Conservation (phyloP, 2,113 vertebrate genomes). For the Prionailurus viverrinus region DNA sequence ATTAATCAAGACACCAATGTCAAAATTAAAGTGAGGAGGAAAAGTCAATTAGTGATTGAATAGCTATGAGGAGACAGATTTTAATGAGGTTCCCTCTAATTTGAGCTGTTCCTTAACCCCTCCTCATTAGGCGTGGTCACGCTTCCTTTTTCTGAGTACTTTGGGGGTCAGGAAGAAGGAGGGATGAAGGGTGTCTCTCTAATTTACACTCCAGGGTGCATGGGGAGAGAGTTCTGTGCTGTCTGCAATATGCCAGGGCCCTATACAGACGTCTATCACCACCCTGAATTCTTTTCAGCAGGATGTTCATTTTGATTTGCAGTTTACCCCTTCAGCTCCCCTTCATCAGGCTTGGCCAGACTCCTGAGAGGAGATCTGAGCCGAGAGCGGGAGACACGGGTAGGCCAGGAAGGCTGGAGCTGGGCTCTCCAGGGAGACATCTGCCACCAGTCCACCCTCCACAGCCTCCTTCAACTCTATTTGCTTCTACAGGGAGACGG, state of each 20-base stretch:
- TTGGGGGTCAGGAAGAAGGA: slow-evolving; percentile 45
- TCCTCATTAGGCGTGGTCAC: not conserved
- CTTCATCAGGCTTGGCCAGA: slow-evolving; percentile 73
- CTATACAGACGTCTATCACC: slow-evolving; percentile 84
- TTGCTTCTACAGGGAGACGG: slow-evolving; percentile 71
- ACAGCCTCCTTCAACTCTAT: slow-evolving; percentile 74
- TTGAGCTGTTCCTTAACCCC: not conserved
- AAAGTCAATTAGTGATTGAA: slow-evolving; percentile 84
- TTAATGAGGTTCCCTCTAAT: slow-evolving; percentile 73
- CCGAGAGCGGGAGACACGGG: slow-evolving; percentile 67
- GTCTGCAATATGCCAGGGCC: slow-evolving; percentile 67
- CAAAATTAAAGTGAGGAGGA: slow-evolving; percentile 84
- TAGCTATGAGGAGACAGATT: slow-evolving; percentile 67
- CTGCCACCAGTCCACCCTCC: slow-evolving; percentile 64
- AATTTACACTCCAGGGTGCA: not conserved
- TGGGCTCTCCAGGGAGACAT: slow-evolving; percentile 66
- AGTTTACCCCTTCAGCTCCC: slow-evolving; percentile 76
- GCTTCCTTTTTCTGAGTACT: slow-evolving; percentile 37
- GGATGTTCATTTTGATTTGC: slow-evolving; percentile 86
- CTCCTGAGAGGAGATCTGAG: slow-evolving; percentile 78
- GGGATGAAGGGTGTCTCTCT: not conserved
- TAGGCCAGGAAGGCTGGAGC: slow-evolving; percentile 63
- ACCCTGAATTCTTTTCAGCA: slow-evolving; percentile 81
- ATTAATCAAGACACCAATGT: slow-evolving; percentile 78
- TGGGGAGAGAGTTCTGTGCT: slow-evolving; percentile 69